These are phyloP conservation scores for Peromyscus californicus DNA, from an alignment of 2,113 vertebrate genomes.

Conservation along the genomic window DNA sequence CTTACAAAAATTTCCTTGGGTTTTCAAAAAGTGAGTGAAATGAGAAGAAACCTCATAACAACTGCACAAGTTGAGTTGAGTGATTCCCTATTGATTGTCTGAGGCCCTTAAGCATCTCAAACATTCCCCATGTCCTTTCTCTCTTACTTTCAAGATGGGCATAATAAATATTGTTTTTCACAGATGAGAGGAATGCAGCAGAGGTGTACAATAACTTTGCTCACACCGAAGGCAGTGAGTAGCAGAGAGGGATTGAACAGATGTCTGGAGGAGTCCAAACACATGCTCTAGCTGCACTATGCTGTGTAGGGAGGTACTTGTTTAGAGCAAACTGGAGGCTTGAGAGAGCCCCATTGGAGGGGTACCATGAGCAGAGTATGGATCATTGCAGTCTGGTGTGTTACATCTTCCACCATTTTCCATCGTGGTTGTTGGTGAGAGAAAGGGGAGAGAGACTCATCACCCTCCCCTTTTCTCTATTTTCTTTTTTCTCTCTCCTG, in stretches of 20 bases:
- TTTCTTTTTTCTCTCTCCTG: neutral
- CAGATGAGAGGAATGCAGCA: constrained; percentile 51
- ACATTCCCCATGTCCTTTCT: neutral
- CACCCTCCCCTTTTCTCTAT: neutral
- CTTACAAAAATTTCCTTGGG: constrained; percentile 60
- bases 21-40: constrained; percentile 63
- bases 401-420: neutral
- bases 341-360: neutral
- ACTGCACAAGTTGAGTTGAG: constrained; percentile 4
- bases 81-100: constrained; percentile 9
- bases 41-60: constrained; percentile 38
- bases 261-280: constrained; percentile 4
- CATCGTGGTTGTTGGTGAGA: neutral
- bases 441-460: neutral
- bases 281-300: neutral
- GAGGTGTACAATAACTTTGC: constrained; percentile 44
- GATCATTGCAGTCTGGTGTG: neutral
- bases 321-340: neutral
- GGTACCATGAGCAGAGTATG: neutral
- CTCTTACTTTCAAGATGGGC: constrained; percentile 20
- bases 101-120: neutral
- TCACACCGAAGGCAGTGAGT: constrained; percentile 35
- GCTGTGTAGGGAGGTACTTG: neutral
- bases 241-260: constrained; percentile 38
- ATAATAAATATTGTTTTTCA: constrained; percentile 45